Conservation (phyloP, 2,113 vertebrate genomes). For the Arvicanthis niloticus region DNA sequence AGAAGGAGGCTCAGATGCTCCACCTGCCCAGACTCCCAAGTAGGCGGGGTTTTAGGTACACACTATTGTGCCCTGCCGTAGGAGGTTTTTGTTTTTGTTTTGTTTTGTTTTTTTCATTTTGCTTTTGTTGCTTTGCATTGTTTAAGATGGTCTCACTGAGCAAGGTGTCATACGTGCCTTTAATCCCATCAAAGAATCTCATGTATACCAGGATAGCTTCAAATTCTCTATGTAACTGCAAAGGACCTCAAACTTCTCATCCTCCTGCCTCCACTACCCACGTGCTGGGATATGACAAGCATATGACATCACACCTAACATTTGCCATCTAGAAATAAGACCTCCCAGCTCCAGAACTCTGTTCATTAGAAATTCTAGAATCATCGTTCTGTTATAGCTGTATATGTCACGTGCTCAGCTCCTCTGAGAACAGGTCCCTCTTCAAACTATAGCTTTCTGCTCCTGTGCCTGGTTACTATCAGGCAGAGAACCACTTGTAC, state of each 20-base stretch:
- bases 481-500: background rate
- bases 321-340: background rate
- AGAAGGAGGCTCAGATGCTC: background rate
- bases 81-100: background rate
- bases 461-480: background rate
- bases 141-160: background rate
- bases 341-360: background rate
- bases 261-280: background rate
- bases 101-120: background rate
- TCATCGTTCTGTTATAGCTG: background rate
- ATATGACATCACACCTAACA: background rate
- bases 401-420: background rate
- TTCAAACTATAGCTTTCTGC: background rate
- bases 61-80: background rate
- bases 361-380: background rate
- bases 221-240: background rate
- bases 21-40: background rate
- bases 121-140: background rate
- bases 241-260: background rate
- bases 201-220: background rate
- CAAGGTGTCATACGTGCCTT: background rate
- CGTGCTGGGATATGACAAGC: background rate
- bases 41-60: background rate
- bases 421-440: background rate
- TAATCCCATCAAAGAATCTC: background rate